Conservation (phyloP, 1,140 invertebrate genomes). For the Caerostris extrusa region DNA sequence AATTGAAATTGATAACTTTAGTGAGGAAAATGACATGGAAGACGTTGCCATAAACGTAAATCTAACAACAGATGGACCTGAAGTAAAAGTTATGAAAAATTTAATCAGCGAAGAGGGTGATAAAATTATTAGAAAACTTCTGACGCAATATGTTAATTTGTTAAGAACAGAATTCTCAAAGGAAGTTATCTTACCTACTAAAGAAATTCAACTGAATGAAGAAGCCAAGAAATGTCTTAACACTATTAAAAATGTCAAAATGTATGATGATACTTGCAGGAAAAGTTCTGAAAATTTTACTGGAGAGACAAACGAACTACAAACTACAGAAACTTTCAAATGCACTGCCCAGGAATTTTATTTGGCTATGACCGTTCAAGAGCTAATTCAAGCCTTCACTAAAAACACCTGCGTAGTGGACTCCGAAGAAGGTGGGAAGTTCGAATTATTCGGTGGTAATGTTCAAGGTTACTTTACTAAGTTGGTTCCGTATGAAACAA, state of each 20-base stretch:
- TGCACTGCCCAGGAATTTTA: conserved; percentile 94
- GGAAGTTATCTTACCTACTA: conserved; percentile 95
- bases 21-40: conserved; percentile 96
- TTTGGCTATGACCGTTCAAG: conserved; percentile 90
- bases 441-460: conserved; percentile 95
- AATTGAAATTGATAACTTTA: conserved; percentile 96
- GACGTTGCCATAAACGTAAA: conserved; percentile 92
- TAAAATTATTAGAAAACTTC: conserved; percentile 87
- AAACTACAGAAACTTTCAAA: conserved; percentile 91
- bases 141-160: conserved; percentile 91
- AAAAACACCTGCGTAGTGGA: conserved; percentile 84
- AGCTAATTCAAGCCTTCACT: conserved; percentile 94
- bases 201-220: conserved; percentile 82
- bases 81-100: conserved; percentile 86
- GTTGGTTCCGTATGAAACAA: conserved; percentile 90
- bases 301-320: conserved; percentile 83
- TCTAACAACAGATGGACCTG: background rate
- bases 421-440: conserved; percentile 90
- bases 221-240: background rate
- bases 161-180: conserved; percentile 94
- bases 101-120: conserved; percentile 91
- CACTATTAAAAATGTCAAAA: conserved; percentile 7
- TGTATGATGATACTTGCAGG: background rate
- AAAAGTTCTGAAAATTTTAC: background rate
- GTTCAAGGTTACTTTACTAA: conserved; percentile 93